A percentile compares a stretch with the other conserved stretches of the same genome.
Conservation (phyloP, 2,888 invertebrate genomes). For the Mycogona germanica region DNA sequence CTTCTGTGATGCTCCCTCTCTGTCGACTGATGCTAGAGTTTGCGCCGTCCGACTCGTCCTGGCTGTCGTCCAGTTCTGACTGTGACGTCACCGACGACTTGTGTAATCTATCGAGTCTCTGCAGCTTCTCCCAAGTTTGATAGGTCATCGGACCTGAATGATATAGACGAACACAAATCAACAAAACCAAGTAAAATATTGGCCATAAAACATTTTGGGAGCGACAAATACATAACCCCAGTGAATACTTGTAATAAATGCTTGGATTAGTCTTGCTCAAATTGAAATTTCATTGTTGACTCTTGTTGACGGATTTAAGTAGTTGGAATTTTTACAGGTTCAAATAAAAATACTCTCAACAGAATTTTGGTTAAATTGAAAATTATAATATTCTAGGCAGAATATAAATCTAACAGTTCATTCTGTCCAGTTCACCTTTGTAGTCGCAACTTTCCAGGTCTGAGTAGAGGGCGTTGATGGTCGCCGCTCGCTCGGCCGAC, state of each 20-base stretch:
- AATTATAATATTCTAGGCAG: too few species aligned
- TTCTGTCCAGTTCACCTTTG: slow-evolving; percentile 42
- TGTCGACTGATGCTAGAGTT: neutral
- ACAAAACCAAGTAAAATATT: neutral
- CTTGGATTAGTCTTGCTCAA: too few species aligned
- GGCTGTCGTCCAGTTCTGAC: neutral
- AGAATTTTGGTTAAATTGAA: too few species aligned
- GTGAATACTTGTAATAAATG: too few species aligned
- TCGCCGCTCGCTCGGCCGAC: slow-evolving; percentile 46
- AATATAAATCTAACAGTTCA: neutral
- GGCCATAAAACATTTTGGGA: neutral
- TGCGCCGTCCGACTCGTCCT: neutral
- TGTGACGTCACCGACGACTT: neutral
- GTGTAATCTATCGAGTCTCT: neutral
- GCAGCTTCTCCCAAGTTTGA: slow-evolving; percentile 52
- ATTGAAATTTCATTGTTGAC: too few species aligned
- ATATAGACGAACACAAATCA: neutral
- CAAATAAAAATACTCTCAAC: slow-evolving; percentile 10
- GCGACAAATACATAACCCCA: too few species aligned
- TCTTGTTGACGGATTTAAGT: too few species aligned
- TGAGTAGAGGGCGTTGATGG: slow-evolving; percentile 52
- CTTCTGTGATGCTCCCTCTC: neutral
- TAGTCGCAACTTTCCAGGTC: slow-evolving; percentile 60
- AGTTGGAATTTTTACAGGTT: too few species aligned
- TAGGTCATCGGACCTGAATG: slow-evolving; percentile 54